phyloP scores from a whole-genome alignment of 2,797 vertebrate genomes.

The Astyanax mexicanus region DNA sequence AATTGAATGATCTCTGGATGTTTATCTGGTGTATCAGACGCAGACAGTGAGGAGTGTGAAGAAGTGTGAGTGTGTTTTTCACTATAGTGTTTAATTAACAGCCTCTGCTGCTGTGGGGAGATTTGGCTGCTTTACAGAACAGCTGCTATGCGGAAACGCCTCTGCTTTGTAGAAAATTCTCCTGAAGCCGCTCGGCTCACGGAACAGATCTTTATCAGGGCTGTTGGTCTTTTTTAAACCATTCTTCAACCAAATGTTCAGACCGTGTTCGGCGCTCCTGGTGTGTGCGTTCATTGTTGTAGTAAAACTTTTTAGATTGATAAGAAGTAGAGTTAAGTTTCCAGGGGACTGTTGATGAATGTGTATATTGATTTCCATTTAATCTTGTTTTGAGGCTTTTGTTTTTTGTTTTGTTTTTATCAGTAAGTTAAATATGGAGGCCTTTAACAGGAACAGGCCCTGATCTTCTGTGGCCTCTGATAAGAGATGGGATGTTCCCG shows the following conservation, averaged over 20 bases:
- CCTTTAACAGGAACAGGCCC: no score
- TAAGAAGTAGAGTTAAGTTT: no score
- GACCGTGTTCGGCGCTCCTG: no score
- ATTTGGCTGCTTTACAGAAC: constrained; percentile 8
- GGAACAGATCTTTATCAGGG: constrained; percentile 12
- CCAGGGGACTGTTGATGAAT: no score
- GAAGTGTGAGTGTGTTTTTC: not conserved
- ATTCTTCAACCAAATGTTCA: not conserved
- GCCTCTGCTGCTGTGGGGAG: not conserved
- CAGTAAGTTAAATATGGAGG: no score
- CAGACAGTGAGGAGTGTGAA: constrained; percentile 26
- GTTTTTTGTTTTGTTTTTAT: no score
- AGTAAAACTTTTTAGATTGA: not conserved
- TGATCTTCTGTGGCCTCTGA: no score
- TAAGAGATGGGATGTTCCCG: constrained; percentile 44
- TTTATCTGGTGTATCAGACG: constrained; percentile 15
- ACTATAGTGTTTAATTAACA: constrained; percentile 34
- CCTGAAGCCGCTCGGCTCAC: not conserved
- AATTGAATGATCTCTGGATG: not conserved
- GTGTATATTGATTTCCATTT: no score
- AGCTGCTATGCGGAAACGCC: constrained; percentile 34
- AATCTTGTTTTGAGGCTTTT: no score
- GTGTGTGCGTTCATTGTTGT: not conserved
- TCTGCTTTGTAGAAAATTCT: constrained; percentile 21
- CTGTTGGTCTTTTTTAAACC: not conserved